Percentiles rank a stretch among this genome's conserved stretches.
These are phyloP conservation scores for Danaus chrysippus DNA, from an alignment of 2,888 invertebrate genomes.

Conservation along the genomic window DNA sequence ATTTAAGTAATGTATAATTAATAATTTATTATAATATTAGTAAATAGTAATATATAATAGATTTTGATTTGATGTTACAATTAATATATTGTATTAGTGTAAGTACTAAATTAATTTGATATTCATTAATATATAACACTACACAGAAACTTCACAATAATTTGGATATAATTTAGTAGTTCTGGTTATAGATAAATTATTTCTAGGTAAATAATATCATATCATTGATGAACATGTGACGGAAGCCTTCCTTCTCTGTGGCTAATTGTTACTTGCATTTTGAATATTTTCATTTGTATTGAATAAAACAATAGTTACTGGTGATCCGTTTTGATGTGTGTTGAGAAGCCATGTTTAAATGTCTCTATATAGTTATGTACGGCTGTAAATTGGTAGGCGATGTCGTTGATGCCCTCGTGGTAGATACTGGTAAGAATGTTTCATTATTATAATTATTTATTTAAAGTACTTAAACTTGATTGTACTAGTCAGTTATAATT, in stretches of 20 bases:
- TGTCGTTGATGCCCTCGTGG: slow-evolving; percentile 20
- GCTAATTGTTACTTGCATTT: slow-evolving; percentile 67
- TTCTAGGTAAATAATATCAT: slow-evolving; percentile 65
- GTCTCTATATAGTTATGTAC: slow-evolving; percentile 11
- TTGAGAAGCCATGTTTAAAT: slow-evolving; percentile 12
- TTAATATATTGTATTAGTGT: slow-evolving; percentile 73
- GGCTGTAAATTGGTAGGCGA: slow-evolving; percentile 15
- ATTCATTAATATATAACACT: slow-evolving; percentile 55
- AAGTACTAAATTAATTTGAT: slow-evolving; percentile 72
- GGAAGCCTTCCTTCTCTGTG: slow-evolving; percentile 56
- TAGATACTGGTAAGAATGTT: slow-evolving; percentile 70
- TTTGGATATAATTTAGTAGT: slow-evolving; percentile 59
- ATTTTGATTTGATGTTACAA: slow-evolving; percentile 74
- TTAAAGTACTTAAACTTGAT: slow-evolving; percentile 78
- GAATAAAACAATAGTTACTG: slow-evolving; percentile 20
- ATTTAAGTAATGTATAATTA: slow-evolving; percentile 74
- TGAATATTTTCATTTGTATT: slow-evolving; percentile 56
- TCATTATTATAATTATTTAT: slow-evolving; percentile 75
- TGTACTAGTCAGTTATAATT: slow-evolving; percentile 79
- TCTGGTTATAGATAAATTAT: slow-evolving; percentile 68
- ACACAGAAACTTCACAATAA: slow-evolving; percentile 53
- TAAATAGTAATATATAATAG: slow-evolving; percentile 67
- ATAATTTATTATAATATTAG: slow-evolving; percentile 76
- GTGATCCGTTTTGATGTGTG: slow-evolving; percentile 8
- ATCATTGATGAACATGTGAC: slow-evolving; percentile 59